Base-by-base conservation (phyloP, 1,140 invertebrate genomes). In the Drosophila murphyi region DNA sequence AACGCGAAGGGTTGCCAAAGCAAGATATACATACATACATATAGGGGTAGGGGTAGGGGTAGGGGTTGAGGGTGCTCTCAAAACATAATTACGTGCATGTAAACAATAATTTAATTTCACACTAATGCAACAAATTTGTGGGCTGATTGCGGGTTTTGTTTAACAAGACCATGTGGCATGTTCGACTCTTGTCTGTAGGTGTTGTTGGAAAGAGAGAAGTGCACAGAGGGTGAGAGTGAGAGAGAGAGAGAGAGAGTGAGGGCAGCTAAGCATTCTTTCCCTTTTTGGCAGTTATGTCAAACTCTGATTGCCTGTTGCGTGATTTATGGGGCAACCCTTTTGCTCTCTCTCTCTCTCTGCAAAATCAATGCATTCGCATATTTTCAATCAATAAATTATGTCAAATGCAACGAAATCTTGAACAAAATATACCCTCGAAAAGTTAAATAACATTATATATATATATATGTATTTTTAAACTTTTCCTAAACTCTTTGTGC, bases 81-180 rank as follows among this genome's bases (percentile, higher is more conserved):
- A 80, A 78, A 80, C 85, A 83, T 88, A 89, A 88, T 88, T 88
- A 89, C 85, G 85, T 54, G 82, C 80, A 78, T 90, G 88, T 91
- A 91, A 91, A 91, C 88, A 91, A 89, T 91, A 91, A 91, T 91
- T 91, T 91, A 89, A 91, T 91, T 91, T 91, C 63, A 78, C 73
- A 89, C 75, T 89, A 91, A 91, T 73, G 85, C 85, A 77, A 77
- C 78, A 78, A 91, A 91, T 91, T 91, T 89, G 89, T 85, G 89
- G 88, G 80, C 85, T 88, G 85, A 88, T 88, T 89, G 85, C 65
- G 83, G 85, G 77, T 76, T 78, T 80, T 73, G 77, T 78, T 75
- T 89, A 88, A 83, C 71, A 54, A 8, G 34, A 35, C 12, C 32
- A 57, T 61, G 57, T 43, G 57, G 20, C 60, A 61, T 70, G 67